A percentile compares a stretch with the other conserved stretches of the same genome.
Conservation (phyloP, 2,113 vertebrate species). For the Zeus faber region DNA sequence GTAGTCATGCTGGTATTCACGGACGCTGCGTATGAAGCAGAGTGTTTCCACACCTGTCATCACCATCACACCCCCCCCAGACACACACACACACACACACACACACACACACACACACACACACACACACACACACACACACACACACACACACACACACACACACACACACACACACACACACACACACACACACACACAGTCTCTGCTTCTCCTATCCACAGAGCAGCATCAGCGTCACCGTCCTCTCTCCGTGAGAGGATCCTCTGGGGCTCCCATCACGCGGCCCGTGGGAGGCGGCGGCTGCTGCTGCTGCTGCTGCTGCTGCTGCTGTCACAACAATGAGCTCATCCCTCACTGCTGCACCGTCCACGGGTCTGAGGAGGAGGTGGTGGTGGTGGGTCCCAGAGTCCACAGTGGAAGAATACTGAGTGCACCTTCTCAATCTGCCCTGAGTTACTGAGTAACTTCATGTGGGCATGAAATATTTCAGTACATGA, state of each 20-base stretch:
- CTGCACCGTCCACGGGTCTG: too few relatives aligned
- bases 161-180: not conserved
- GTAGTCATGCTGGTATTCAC: too few relatives aligned
- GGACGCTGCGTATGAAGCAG: too few relatives aligned
- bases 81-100: not conserved
- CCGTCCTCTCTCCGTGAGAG: not conserved
- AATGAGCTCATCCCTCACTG: not conserved
- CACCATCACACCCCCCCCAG: not conserved
- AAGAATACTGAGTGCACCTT: too few relatives aligned
- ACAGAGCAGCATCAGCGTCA: not conserved
- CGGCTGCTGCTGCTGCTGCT: not conserved
- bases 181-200: not conserved
- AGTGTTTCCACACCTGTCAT: not conserved
- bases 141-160: not conserved
- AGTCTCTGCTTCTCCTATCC: not conserved
- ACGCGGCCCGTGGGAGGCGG: too few relatives aligned
- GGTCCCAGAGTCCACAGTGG: not conserved
- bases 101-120: too few relatives aligned
- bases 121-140: too few relatives aligned
- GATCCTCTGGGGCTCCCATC: not conserved
- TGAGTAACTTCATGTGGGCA: too few relatives aligned
- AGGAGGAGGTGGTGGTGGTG: not conserved
- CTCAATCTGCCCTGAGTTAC: too few relatives aligned
- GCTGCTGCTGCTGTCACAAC: not conserved
- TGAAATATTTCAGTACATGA: too few relatives aligned